A percentile compares a stretch with the other conserved stretches of the same genome.
These are phyloP conservation scores for Podotricha telesiphe DNA, from an alignment of 2,888 invertebrate genomes.

Conservation along the genomic window DNA sequence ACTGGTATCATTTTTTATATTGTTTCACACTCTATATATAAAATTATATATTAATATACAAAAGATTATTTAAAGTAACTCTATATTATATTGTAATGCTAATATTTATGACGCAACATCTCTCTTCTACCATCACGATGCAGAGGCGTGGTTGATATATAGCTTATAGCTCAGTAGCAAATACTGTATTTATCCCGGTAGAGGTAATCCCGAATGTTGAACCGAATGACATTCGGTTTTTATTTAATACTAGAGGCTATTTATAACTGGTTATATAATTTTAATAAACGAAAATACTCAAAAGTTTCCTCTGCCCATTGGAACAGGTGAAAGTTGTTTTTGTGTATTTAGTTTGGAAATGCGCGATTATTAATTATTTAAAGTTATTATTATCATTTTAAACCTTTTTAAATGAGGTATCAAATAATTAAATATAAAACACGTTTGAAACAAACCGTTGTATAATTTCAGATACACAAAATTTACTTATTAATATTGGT, in stretches of 20 bases:
- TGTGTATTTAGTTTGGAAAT: not conserved
- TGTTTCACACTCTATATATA: too few relatives aligned
- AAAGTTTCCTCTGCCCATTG: not conserved
- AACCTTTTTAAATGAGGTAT: too few relatives aligned
- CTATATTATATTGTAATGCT: not conserved
- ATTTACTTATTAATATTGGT: too few relatives aligned
- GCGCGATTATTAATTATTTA: not conserved
- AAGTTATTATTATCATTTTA: not conserved
- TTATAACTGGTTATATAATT: not conserved
- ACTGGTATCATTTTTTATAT: too few relatives aligned
- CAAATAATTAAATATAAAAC: too few relatives aligned
- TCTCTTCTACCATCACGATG: not conserved
- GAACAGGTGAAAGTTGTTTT: slow-evolving; percentile 5
- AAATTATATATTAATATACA: too few relatives aligned
- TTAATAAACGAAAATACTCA: not conserved
- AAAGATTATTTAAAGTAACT: too few relatives aligned
- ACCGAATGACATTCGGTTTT: not conserved
- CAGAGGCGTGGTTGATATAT: not conserved
- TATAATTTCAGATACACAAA: not conserved
- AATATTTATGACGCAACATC: slow-evolving; percentile 7
- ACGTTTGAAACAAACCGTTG: not conserved
- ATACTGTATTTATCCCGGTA: not conserved
- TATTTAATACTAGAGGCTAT: not conserved
- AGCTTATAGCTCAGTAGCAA: not conserved
- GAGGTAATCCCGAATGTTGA: too few relatives aligned